Evolutionary conservation across 2,113 vertebrate species (phyloP).

Genomic region (Ursus arctos): DNA sequence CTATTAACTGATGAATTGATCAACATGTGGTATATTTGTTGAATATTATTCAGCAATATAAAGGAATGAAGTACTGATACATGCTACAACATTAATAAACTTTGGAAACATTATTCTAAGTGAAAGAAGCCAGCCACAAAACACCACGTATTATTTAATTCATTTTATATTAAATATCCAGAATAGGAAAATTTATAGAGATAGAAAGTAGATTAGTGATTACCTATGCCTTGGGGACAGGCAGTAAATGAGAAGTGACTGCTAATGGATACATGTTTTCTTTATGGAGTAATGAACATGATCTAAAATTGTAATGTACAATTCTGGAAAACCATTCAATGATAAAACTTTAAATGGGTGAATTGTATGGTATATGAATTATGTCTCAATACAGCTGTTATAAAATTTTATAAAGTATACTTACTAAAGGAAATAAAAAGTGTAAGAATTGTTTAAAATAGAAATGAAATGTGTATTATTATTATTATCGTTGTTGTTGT

Average conservation of each 20-base stretch:
- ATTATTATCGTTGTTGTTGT: not conserved
- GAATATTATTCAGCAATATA: not conserved
- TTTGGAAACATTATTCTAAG: not conserved
- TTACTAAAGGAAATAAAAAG: not conserved
- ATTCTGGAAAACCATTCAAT: not conserved
- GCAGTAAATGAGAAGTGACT: not conserved
- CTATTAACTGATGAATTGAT: not conserved
- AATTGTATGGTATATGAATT: not conserved
- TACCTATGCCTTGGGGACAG: fast-evolving
- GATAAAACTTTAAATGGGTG: not conserved
- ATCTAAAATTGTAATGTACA: not conserved
- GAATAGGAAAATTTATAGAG: not conserved
- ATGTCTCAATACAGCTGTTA: not conserved
- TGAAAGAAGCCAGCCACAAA: not conserved
- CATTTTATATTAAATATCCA: not conserved
- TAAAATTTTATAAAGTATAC: not conserved
- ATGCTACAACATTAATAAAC: not conserved
- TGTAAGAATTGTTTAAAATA: not conserved
- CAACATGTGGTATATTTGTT: not conserved
- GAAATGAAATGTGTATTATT: not conserved
- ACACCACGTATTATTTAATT: not conserved
- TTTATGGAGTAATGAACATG: not conserved
- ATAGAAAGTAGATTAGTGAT: not conserved
- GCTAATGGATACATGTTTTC: not conserved
- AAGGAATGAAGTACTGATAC: not conserved